phyloP scores from a whole-genome alignment of 92 coral and sea anemone species.

The Montipora capitata region DNA sequence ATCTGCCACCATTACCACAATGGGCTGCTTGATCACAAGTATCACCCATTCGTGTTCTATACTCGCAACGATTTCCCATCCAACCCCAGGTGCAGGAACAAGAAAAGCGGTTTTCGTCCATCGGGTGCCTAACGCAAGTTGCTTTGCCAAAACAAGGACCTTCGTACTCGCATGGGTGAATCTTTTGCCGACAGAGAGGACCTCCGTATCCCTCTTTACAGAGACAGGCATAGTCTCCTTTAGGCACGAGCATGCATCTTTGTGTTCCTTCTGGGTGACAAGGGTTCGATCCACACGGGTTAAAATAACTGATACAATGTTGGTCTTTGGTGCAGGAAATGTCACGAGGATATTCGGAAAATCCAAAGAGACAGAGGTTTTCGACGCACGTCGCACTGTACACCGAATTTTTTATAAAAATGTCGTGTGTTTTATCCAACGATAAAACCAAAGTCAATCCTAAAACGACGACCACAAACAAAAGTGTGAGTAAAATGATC shows the following conservation, averaged over 20 bases:
- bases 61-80: slow-evolving; percentile 24
- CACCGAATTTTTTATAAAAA: not conserved
- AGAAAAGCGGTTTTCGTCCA: not conserved
- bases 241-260: not conserved
- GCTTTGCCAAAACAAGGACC: not conserved
- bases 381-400: slow-evolving; percentile 20
- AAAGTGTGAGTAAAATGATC: not conserved
- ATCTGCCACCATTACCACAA: not conserved
- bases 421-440: not conserved
- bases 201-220: slow-evolving; percentile 7
- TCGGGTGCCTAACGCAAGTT: slow-evolving; percentile 13
- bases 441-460: not conserved
- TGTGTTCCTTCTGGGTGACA: slow-evolving; percentile 4
- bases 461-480: not conserved
- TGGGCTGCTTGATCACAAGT: not conserved
- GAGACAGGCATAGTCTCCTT: slow-evolving; percentile 6
- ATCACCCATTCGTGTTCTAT: slow-evolving; percentile 10
- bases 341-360: slow-evolving; percentile 20
- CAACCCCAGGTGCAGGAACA: slow-evolving; percentile 4
- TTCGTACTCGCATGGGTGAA: slow-evolving; percentile 16
- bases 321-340: slow-evolving; percentile 3
- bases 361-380: slow-evolving; percentile 7
- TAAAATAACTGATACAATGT: not conserved
- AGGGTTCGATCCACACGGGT: slow-evolving; percentile 30
- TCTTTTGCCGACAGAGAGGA: not conserved